Base-by-base conservation (phyloP, 2,797 vertebrate species). In the Neomorphus geoffroyi region DNA sequence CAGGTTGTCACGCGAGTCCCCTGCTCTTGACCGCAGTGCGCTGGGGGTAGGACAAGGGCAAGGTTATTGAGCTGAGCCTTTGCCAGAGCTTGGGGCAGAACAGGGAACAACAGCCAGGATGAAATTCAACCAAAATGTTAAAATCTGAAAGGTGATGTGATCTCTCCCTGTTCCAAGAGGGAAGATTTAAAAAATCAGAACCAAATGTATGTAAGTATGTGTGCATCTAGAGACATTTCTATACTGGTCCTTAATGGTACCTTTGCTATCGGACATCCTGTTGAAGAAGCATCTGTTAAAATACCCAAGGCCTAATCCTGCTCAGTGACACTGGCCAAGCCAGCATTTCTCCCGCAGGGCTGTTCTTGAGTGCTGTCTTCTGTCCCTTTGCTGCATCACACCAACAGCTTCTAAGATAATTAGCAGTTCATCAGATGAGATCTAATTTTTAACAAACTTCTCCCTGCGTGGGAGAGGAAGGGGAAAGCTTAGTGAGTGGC, bases 381-480 rank as follows among this genome's bases (percentile, higher is more conserved):
- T 54, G 41, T 86, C 86, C 77, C 62, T 88, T 66, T 2, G 8
- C 90, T 88, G 70, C 87, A 53, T 70, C 71, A 66, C 19, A 81
- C 92, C 71, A 79, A 56, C 35, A 56, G 64, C 48, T 72, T 84
- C 69, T 21, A 30, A 70, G 88, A 88, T 88, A 94, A 88, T 88
- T 82, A 94, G 74, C 64, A 85, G 86, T 56, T 56, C 93, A 72
- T 62, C 56, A 81, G 90, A 90, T 30, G 83, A 86, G 33, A 86
- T 88, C 71, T 84, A 66, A 80, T 92, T 92, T 94, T 94, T 94
- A 94, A 88, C 60, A 69, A 95, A 88, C 39, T 64, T 78, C 72
- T 91, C 82, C 69, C 75, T 86, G 72, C 61, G 4, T 54, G 79
- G 75, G 66, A 88, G 80, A 86, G 71, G 90, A 72, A 91, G 54